phyloP scores from a whole-genome alignment of 2,888 invertebrate genomes.

The Conomelus anceps region DNA sequence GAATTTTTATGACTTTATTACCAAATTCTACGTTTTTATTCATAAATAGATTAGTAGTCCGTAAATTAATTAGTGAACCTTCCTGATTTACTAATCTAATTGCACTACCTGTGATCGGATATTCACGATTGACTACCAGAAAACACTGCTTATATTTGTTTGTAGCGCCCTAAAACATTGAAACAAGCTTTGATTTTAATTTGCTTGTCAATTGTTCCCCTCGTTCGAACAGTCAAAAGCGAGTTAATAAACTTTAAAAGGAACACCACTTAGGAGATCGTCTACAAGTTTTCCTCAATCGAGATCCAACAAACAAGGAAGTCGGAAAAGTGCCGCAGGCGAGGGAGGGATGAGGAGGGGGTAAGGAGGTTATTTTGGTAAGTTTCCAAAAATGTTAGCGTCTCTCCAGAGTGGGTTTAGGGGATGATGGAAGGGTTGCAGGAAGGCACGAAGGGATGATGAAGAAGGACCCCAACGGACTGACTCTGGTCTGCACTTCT shows the following conservation, averaged over 20 bases:
- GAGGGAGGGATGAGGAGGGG: background rate
- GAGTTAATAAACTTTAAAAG: background rate
- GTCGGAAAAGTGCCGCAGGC: background rate
- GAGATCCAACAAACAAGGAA: background rate
- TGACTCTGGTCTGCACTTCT: background rate
- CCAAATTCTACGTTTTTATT: no score
- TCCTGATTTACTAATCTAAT: no score
- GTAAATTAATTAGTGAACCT: no score
- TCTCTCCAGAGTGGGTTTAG: background rate
- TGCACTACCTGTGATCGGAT: no score
- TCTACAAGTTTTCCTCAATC: background rate
- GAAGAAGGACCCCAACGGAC: background rate
- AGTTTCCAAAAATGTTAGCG: background rate
- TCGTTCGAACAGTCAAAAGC: background rate
- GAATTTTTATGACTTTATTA: no score
- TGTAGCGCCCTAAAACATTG: background rate
- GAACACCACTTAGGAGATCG: background rate
- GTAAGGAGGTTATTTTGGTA: background rate
- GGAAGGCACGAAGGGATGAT: background rate
- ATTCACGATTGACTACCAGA: background rate
- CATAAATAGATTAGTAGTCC: no score
- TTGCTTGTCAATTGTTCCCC: background rate
- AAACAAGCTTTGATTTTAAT: background rate
- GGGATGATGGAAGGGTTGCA: background rate
- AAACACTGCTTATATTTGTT: background rate